Evolutionary conservation across 2,888 invertebrate genomes (phyloP), one percentile per base, ranked within the genome.

Genomic region (Sympetrum striolatum): DNA sequence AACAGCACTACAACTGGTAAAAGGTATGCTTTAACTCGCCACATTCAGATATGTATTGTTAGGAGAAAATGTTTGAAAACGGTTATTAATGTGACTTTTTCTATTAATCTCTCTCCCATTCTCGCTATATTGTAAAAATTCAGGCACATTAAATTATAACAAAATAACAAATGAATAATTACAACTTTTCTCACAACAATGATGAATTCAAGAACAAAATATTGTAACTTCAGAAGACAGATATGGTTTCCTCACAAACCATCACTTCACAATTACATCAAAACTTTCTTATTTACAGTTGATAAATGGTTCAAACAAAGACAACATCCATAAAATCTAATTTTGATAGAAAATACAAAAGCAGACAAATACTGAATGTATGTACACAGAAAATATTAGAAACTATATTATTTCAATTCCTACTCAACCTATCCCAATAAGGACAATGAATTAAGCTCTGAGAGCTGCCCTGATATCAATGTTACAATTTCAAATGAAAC

Each of bases 21-120:
- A 86, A 86, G 86, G 86, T 86, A 86, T 86, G 86, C 86, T 86
- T 86, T 86, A 86, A 86, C 86, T 86, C 86, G 86, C 86, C 86
- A 86, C 86, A 86, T 86, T 86, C 86, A 86, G 86, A 86, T 86
- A 86, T 86, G 86, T 86, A 86, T 86, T 86, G 86, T 86, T 86
- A 86, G 86, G 86, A 86, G 86, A 86, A 86, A 60, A 86, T 86
- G 86, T 86, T 86, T 86, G 58, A 86, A 86, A 86, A 86, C 86
- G 64, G 86, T 64, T 86, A 86, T 86, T 86, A 64, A 86, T 86
- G 86, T 86, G 86, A 86, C 64, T 86, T 86, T 60, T 53, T 18
- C 53, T 18, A 53, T 53, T 48, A 48, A 15, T 86, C 60, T 60
- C 86, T 86, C 58, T 64, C 60, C 58, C 39, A 39, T 73, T 60